Evolutionary conservation across 2,797 vertebrate species (phyloP).

Genomic region (Merluccius polli): DNA sequence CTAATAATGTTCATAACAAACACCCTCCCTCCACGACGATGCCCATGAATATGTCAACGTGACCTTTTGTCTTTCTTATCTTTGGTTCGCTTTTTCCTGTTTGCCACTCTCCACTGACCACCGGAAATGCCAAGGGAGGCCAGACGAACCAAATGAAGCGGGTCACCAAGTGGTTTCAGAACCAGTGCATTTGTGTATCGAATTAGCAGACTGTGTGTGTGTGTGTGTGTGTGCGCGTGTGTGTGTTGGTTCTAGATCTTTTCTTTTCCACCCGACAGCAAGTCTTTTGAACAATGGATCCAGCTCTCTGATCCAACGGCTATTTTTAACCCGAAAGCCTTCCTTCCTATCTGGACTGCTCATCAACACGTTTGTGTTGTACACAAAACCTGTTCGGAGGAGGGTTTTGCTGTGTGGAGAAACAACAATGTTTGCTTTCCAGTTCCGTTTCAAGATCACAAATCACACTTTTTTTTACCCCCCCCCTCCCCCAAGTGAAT

Average conservation of each 20-base stretch:
- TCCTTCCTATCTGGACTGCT: constrained; percentile 20
- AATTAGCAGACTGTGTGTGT: not conserved
- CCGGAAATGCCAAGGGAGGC: not conserved
- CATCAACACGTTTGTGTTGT: constrained; percentile 23
- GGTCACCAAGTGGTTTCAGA: not conserved
- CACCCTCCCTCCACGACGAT: not conserved
- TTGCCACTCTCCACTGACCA: not conserved
- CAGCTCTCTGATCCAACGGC: constrained; percentile 37
- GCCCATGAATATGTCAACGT: not conserved
- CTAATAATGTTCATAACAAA: not conserved
- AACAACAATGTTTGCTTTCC: constrained; percentile 2
- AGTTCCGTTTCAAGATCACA: not conserved
- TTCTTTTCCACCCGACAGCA: not conserved
- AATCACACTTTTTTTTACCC: not conserved
- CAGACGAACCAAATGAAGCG: not conserved
- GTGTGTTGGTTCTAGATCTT: not conserved
- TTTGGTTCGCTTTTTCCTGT: not conserved
- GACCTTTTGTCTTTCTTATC: not conserved
- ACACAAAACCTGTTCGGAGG: constrained; percentile 7
- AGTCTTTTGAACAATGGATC: constrained; percentile 11
- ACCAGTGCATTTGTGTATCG: not conserved
- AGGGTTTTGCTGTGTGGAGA: constrained; percentile 1
- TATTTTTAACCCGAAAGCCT: constrained; percentile 43
- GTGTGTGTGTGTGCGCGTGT: not conserved
- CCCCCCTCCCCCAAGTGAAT: not conserved